A percentile compares a stretch with the other conserved stretches of the same genome.
phyloP scores from a whole-genome alignment of 2,888 invertebrate genomes.

The Drosophila neotestacea region DNA sequence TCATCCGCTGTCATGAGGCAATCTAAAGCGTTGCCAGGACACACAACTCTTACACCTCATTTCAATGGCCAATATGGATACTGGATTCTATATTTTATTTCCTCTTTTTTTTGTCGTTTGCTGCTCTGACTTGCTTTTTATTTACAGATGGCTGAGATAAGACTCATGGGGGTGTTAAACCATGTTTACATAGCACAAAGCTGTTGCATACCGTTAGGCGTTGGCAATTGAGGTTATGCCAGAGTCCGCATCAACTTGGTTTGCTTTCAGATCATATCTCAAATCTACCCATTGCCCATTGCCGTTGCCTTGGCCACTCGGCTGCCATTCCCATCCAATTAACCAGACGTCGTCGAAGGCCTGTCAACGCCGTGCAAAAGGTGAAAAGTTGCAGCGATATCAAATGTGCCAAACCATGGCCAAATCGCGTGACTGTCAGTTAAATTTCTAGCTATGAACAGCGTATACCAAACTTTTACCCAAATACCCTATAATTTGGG shows the following conservation, averaged over 20 bases:
- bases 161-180: conserved; percentile 48
- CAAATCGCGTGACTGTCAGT: conserved; percentile 74
- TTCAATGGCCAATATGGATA: conserved; percentile 29
- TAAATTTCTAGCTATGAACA: conserved; percentile 17
- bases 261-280: conserved; percentile 60
- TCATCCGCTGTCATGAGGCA: conserved; percentile 37
- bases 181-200: conserved; percentile 54
- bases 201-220: conserved; percentile 47
- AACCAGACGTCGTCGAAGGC: conserved; percentile 56
- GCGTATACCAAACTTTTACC: conserved; percentile 19
- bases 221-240: conserved; percentile 37
- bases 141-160: conserved; percentile 42
- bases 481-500: conserved; percentile 20
- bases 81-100: conserved; percentile 8
- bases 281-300: conserved; percentile 10
- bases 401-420: conserved; percentile 67
- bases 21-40: conserved; percentile 26
- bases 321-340: conserved; percentile 64
- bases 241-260: conserved; percentile 22
- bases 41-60: conserved; percentile 8
- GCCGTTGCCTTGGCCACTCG: conserved; percentile 41
- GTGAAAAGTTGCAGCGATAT: conserved; percentile 74
- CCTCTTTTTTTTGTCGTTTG: not conserved
- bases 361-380: conserved; percentile 62
- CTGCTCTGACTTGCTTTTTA: conserved; percentile 16